Evolutionary conservation across 2,888 invertebrate genomes (phyloP).

Genomic region (Yponomeuta cagnagella): DNA sequence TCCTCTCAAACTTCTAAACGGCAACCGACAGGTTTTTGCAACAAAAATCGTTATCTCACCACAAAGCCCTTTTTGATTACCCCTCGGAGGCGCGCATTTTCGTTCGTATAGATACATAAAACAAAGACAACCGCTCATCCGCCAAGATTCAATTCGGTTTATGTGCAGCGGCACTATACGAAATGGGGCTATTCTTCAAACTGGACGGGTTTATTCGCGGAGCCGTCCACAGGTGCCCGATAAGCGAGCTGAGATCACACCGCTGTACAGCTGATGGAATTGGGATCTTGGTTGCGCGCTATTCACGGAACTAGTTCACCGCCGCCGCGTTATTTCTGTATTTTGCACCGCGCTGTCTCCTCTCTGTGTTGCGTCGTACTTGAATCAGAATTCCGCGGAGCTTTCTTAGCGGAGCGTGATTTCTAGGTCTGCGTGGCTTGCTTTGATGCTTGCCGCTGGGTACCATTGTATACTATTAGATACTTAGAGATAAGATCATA

Average conservation of each 20-base stretch:
- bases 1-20: too few relatives aligned
- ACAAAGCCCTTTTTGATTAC: not conserved
- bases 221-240: constrained; percentile 61
- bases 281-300: constrained; percentile 39
- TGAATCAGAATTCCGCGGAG: not conserved
- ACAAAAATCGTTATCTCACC: not conserved
- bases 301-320: not conserved
- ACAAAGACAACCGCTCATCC: constrained; percentile 9
- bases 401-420: not conserved
- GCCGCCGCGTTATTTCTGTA: not conserved
- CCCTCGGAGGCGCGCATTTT: not conserved
- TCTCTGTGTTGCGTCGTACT: not conserved
- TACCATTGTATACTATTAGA: too few relatives aligned
- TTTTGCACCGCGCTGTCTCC: not conserved
- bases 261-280: constrained; percentile 52
- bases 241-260: constrained; percentile 46
- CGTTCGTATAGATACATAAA: not conserved
- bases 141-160: constrained; percentile 18
- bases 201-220: constrained; percentile 54
- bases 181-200: constrained; percentile 37
- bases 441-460: too few relatives aligned
- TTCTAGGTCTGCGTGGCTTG: not conserved
- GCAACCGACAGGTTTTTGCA: too few relatives aligned
- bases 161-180: constrained; percentile 15
- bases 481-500: too few relatives aligned